Conservation (phyloP, 1,140 invertebrate genomes). For the Drosophila melanica region DNA sequence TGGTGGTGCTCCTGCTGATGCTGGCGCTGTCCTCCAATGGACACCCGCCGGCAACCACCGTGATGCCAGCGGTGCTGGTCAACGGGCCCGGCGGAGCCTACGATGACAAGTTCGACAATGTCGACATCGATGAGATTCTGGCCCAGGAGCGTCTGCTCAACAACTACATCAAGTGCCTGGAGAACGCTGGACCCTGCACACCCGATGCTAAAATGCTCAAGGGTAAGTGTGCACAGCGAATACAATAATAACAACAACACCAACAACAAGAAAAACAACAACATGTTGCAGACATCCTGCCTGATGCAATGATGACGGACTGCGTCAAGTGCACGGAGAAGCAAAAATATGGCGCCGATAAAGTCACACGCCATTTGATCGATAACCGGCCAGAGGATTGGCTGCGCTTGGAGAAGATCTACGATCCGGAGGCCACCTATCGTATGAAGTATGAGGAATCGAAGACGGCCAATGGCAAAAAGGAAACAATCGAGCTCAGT, state of each 20-base stretch:
- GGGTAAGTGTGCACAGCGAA: constrained; percentile 67
- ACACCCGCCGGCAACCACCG: constrained; percentile 57
- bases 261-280: not conserved
- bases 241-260: not conserved
- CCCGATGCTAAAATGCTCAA: constrained; percentile 89
- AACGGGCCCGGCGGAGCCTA: constrained; percentile 84
- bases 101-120: constrained; percentile 89
- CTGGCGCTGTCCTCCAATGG: constrained; percentile 2
- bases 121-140: constrained; percentile 89
- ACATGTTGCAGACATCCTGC: constrained; percentile 85
- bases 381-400: constrained; percentile 86
- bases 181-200: constrained; percentile 88
- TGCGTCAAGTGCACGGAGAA: constrained; percentile 87
- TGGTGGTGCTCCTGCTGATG: not conserved
- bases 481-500: not conserved
- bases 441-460: constrained; percentile 64
- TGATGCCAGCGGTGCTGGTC: constrained; percentile 1
- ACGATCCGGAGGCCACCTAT: constrained; percentile 86
- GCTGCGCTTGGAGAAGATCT: constrained; percentile 86
- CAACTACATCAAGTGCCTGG: constrained; percentile 88
- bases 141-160: constrained; percentile 87
- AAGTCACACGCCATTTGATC: constrained; percentile 85
- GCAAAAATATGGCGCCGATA: constrained; percentile 85
- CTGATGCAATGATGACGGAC: constrained; percentile 87
- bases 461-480: constrained; percentile 30